These are phyloP conservation scores for Theropithecus gelada DNA, from an alignment of 2,113 vertebrate species.

Conservation along the genomic window DNA sequence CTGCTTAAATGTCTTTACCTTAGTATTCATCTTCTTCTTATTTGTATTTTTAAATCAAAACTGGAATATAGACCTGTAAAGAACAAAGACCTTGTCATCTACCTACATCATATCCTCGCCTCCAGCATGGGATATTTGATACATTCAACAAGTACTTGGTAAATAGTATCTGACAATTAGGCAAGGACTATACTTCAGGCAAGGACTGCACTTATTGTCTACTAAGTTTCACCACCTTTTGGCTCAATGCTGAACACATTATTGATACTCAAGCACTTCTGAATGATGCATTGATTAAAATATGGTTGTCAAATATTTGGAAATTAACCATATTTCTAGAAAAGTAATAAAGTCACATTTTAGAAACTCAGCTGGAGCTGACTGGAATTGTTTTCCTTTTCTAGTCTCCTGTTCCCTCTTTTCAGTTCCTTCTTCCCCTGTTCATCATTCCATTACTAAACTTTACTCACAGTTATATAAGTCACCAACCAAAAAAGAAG, in stretches of 20 bases:
- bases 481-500: neutral
- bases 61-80: neutral
- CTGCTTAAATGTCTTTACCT: neutral
- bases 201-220: neutral
- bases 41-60: neutral
- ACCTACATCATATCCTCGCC: neutral
- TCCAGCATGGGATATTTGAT: neutral
- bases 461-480: neutral
- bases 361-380: neutral
- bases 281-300: neutral
- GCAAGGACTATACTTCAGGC: neutral
- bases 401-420: neutral
- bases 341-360: conserved; percentile 21
- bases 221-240: conserved; percentile 1
- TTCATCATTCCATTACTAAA: neutral
- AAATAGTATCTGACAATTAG: conserved; percentile 10
- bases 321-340: conserved; percentile 14
- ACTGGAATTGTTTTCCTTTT: neutral
- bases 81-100: neutral
- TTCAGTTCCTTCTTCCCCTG: neutral
- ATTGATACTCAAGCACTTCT: conserved; percentile 1
- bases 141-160: neutral
- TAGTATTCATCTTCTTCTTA: neutral
- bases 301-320: neutral
- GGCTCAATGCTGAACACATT: neutral